Evolutionary conservation across 2,797 vertebrate species (phyloP), one percentile per base, ranked within the genome.

Genomic region (Decapterus maruadsi): DNA sequence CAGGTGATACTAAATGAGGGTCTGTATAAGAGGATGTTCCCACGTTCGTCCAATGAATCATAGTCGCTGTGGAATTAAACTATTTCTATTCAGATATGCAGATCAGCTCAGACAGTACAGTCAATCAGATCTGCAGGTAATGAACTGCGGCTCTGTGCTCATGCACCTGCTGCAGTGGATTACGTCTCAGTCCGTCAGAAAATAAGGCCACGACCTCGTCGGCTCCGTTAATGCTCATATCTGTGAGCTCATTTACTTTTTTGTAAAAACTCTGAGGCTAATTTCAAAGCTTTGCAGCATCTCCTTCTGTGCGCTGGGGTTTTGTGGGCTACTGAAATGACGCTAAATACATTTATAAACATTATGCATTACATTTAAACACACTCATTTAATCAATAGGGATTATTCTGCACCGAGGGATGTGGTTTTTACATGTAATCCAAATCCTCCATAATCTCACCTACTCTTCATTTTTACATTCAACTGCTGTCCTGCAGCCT

Each of bases 41-140:
- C 42, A 43, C 42, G 0, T 57, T 38, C n/a, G n/a, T 51, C 48
- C 10, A 51, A 51, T 51, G 48, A 51, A 51, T 22, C 40, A 4
- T 16, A 57, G 56, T 68, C 66, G 17, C 54, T 8, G 43, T 55
- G 72, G 72, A 72, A 72, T 72, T 71, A 68, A 60, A 75, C 48
- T 62, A 76, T 64, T 64, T n/a, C 22, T 62, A 54, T 74, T 68
- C 43, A 48, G 42, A 78, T 34, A 76, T 81, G 80, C 43, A 68
- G 73, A 85, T 77, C 0, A 11, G 1, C 7, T 4, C 3, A 1
- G 64, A 5, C 57, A 8, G 36, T 26, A 4, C 43, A 46, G 68
- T 34, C 1, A 19, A 80, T 82, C 79, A 82, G 85, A 84, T 60
- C 0, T 12, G 6, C 48, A 69, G 73, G 62, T 69, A 66, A 87